Percentiles rank a stretch among this genome's conserved stretches.
Conservation (phyloP, 2,888 invertebrate species). For the Sepiola atlantica region DNA sequence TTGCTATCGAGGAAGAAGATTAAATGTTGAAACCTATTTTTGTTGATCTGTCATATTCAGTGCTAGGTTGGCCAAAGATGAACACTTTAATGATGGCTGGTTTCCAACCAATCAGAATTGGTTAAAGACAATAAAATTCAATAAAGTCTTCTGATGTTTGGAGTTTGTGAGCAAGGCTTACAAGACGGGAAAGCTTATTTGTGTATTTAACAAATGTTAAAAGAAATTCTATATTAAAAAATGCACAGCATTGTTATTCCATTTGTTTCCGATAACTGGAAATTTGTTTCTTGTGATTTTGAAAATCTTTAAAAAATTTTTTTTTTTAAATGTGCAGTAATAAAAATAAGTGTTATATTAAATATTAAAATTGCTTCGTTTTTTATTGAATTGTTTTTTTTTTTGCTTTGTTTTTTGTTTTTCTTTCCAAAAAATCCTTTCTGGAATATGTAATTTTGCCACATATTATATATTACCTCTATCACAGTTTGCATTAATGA, state of each 20-base stretch:
- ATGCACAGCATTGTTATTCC: slow-evolving; percentile 32
- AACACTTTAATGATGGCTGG: neutral
- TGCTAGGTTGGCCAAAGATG: neutral
- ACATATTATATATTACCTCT: no score
- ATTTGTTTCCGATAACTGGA: slow-evolving; percentile 37
- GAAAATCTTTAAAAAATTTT: neutral
- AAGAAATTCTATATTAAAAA: neutral
- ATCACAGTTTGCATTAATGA: no score
- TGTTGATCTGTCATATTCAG: neutral
- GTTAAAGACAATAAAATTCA: neutral
- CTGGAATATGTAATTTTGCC: no score
- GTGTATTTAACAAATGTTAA: neutral
- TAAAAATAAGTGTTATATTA: neutral
- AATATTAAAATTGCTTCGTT: no score
- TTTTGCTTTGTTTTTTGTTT: no score
- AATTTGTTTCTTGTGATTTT: neutral
- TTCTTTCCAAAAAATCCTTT: no score
- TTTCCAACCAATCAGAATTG: neutral
- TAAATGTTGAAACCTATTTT: neutral
- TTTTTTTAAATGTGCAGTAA: neutral
- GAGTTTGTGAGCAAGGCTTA: neutral
- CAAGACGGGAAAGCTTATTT: slow-evolving; percentile 32
- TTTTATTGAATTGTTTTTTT: no score
- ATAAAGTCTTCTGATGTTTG: neutral
- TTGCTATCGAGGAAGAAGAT: neutral